A percentile compares a stretch with the other conserved stretches of the same genome.
These are phyloP conservation scores for Tachina grossa DNA, from an alignment of 2,888 invertebrate species.

Conservation along the genomic window DNA sequence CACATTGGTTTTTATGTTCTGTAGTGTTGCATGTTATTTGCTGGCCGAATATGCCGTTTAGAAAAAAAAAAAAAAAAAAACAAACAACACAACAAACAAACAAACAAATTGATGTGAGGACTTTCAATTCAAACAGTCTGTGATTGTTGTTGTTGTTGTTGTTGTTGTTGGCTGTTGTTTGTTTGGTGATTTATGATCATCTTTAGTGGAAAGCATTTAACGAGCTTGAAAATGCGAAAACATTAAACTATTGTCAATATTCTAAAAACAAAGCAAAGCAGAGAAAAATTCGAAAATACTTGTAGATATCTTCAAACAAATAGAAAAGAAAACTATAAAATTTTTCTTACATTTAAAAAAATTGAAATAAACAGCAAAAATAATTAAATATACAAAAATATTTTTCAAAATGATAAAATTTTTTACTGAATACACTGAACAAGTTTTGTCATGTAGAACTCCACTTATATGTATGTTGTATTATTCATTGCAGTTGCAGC, in stretches of 20 bases:
- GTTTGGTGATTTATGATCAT: slow-evolving; percentile 43
- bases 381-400: neutral
- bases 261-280: neutral
- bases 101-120: slow-evolving; percentile 45
- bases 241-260: slow-evolving; percentile 40
- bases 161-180: neutral
- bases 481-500: neutral
- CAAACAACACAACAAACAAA: slow-evolving; percentile 34
- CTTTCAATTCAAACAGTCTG: slow-evolving; percentile 10
- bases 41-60: slow-evolving; percentile 12
- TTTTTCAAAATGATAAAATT: neutral
- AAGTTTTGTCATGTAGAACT: neutral
- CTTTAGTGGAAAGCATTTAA: slow-evolving; percentile 35
- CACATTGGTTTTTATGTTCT: slow-evolving; percentile 48
- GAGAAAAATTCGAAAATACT: neutral
- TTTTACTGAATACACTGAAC: no score
- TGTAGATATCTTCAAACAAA: neutral
- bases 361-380: no score
- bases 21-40: slow-evolving; percentile 25
- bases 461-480: no score
- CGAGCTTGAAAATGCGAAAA: slow-evolving; percentile 39
- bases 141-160: neutral
- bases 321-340: no score
- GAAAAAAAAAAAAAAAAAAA: slow-evolving; percentile 27
- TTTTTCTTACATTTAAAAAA: no score